Evolutionary conservation across 2,113 vertebrate species (phyloP).

Genomic region (Dinomys branickii): DNA sequence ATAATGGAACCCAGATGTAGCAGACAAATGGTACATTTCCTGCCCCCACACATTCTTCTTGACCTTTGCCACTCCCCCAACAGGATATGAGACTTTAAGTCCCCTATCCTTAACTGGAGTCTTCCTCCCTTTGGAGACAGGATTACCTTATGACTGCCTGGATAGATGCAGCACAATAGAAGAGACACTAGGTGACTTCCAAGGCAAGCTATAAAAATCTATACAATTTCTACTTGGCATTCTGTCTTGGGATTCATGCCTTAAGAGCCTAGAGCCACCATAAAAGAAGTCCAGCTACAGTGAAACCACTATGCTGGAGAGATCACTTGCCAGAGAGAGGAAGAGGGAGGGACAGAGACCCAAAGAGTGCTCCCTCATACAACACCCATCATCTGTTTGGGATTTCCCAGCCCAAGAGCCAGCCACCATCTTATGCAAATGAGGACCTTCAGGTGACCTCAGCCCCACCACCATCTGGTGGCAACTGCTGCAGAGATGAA

Average conservation of each 20-base stretch:
- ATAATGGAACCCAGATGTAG: background rate
- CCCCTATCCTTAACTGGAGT: background rate
- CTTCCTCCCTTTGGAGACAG: background rate
- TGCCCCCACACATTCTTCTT: background rate
- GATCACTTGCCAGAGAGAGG: background rate
- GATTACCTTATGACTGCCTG: rapidly evolving
- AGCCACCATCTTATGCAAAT: background rate
- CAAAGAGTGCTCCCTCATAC: rapidly evolving
- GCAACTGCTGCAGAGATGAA: background rate
- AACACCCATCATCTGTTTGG: rapidly evolving
- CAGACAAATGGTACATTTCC: background rate
- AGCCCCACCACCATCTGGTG: background rate
- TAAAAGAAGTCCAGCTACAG: background rate
- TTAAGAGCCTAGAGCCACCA: background rate
- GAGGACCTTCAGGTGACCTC: background rate
- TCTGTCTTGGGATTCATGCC: background rate
- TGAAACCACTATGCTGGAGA: background rate
- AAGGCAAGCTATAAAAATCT: background rate
- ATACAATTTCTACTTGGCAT: background rate
- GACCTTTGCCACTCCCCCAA: background rate
- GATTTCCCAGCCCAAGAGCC: background rate
- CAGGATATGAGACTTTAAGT: background rate
- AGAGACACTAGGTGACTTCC: background rate
- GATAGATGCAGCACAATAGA: background rate
- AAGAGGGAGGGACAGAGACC: background rate